Evolutionary conservation across 2,888 invertebrate genomes (phyloP).

Genomic region (Parnassius mnemosyne): DNA sequence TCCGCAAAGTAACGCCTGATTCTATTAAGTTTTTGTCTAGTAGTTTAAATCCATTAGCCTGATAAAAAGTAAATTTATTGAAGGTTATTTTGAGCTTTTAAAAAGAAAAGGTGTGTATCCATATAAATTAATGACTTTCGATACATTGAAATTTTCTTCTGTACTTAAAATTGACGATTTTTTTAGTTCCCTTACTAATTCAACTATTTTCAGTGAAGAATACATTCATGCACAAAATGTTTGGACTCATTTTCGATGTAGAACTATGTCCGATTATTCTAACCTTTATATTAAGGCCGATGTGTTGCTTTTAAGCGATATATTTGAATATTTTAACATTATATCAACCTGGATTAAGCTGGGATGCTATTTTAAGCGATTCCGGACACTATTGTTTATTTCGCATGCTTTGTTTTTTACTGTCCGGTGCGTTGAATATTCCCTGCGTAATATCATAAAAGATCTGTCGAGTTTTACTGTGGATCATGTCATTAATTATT

Average conservation of each 20-base stretch:
- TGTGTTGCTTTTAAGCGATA: slow-evolving; percentile 41
- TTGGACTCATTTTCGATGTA: slow-evolving; percentile 31
- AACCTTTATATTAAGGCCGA: slow-evolving; percentile 44
- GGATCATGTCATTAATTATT: slow-evolving; percentile 35
- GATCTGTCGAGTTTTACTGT: slow-evolving; percentile 35
- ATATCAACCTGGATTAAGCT: slow-evolving; percentile 35
- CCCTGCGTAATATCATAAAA: slow-evolving; percentile 22
- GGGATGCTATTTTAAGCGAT: slow-evolving; percentile 33
- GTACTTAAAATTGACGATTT: slow-evolving; percentile 16
- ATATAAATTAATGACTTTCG: slow-evolving; percentile 25
- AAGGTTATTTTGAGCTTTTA: slow-evolving; percentile 7
- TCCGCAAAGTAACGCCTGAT: too few relatives aligned
- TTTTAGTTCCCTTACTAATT: slow-evolving; percentile 16
- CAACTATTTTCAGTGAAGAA: slow-evolving; percentile 11
- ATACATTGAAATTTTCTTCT: slow-evolving; percentile 21
- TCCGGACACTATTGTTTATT: too few relatives aligned
- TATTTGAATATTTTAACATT: slow-evolving; percentile 45
- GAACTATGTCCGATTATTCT: slow-evolving; percentile 38
- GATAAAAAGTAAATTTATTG: slow-evolving; percentile 8
- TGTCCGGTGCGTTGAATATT: too few relatives aligned
- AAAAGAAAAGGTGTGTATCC: slow-evolving; percentile 14
- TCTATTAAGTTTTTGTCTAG: slow-evolving; percentile 26
- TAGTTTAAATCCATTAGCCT: slow-evolving; percentile 24
- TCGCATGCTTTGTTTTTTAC: too few relatives aligned
- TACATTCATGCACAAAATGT: slow-evolving; percentile 30